phyloP scores from a whole-genome alignment of 1,140 invertebrate species.

The Nasonia longicornis region DNA sequence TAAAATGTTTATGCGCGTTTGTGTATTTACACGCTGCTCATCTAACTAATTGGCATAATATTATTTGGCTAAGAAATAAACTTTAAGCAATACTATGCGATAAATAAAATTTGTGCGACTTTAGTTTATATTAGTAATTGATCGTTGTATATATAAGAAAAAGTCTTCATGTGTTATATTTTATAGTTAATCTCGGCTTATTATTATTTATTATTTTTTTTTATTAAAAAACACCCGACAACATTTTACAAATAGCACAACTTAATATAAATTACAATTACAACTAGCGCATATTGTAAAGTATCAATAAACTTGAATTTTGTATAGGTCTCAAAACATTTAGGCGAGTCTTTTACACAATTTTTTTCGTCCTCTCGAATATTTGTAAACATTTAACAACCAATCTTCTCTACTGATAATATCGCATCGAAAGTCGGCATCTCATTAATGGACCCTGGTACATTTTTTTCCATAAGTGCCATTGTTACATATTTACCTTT shows the following conservation, averaged over 20 bases:
- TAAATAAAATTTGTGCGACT: conserved; percentile 45
- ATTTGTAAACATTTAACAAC: conserved; percentile 43
- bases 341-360: conserved; percentile 34
- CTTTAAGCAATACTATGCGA: conserved; percentile 17
- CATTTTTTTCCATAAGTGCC: conserved; percentile 29
- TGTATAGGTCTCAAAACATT: conserved; percentile 38
- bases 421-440: conserved; percentile 35
- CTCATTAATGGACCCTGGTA: conserved; percentile 40
- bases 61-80: conserved; percentile 33
- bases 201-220: conserved; percentile 19
- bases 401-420: conserved; percentile 41
- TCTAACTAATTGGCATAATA: conserved; percentile 38
- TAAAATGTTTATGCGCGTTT: conserved; percentile 49
- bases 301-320: conserved; percentile 47
- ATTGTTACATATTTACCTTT: conserved; percentile 42
- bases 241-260: conserved; percentile 51
- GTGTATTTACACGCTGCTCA: conserved; percentile 33
- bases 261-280: conserved; percentile 47
- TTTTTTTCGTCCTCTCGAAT: conserved; percentile 35
- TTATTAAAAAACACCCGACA: conserved; percentile 43
- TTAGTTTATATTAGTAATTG: conserved; percentile 30
- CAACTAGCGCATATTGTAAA: conserved; percentile 47
- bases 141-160: conserved; percentile 36
- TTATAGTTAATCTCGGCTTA: conserved; percentile 32
- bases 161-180: conserved; percentile 36